phyloP scores from a whole-genome alignment of 2,888 invertebrate species.

The Thereva nobilitata region DNA sequence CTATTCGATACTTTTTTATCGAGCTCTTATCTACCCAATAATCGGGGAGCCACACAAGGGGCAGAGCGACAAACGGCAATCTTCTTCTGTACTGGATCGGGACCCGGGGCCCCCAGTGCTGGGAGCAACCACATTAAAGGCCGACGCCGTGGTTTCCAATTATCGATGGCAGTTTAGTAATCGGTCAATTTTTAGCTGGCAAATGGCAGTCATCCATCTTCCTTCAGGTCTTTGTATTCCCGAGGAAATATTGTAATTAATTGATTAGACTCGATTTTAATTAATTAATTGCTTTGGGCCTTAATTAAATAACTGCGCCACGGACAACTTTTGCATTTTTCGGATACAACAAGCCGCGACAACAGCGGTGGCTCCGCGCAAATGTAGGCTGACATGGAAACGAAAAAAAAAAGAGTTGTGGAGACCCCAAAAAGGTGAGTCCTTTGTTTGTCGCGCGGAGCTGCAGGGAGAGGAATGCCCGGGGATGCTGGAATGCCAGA shows the following conservation, averaged over 20 bases:
- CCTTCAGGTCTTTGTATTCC: slow-evolving; percentile 23
- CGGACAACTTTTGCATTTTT: too few species aligned
- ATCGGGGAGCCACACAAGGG: slow-evolving; percentile 23
- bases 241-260: slow-evolving; percentile 25
- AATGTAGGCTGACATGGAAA: too few species aligned
- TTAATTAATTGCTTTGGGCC: slow-evolving; percentile 34
- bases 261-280: slow-evolving; percentile 33
- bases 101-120: not conserved
- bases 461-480: too few species aligned
- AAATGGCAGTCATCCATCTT: slow-evolving; percentile 24
- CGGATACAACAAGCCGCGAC: too few species aligned
- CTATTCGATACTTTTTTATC: slow-evolving; percentile 28
- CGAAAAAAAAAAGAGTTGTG: too few species aligned
- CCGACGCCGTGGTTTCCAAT: slow-evolving; percentile 14
- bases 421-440: too few species aligned
- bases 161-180: slow-evolving; percentile 19
- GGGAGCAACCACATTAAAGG: not conserved
- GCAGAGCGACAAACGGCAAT: slow-evolving; percentile 10
- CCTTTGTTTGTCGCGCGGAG: too few species aligned
- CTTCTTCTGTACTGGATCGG: not conserved
- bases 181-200: slow-evolving; percentile 18
- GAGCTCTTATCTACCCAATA: slow-evolving; percentile 22
- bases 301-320: slow-evolving; percentile 30
- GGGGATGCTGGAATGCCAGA: slow-evolving; percentile 11
- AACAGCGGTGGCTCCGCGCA: too few species aligned